These are phyloP conservation scores for Enteromius anoplus DNA, from an alignment of 2,797 vertebrate species.

Conservation along the genomic window DNA sequence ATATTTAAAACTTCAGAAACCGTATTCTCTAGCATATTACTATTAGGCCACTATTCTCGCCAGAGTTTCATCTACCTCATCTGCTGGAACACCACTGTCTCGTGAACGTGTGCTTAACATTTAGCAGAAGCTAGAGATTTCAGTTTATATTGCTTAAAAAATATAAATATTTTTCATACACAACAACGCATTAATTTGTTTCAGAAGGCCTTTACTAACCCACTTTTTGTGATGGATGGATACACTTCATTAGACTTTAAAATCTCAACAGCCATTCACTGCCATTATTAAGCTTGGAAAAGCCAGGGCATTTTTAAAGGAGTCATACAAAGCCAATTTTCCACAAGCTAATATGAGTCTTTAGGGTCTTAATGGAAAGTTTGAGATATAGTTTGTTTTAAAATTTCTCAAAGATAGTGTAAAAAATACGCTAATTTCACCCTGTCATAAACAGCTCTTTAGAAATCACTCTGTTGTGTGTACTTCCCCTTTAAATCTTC, in stretches of 20 bases:
- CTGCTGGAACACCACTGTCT: background rate
- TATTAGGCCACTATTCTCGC: background rate
- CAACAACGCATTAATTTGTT: background rate
- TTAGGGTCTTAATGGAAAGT: too few species aligned
- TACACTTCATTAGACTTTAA: background rate
- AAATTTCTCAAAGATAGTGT: too few species aligned
- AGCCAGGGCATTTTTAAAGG: background rate
- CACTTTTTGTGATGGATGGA: background rate
- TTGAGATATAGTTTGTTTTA: too few species aligned
- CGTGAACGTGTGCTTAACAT: background rate
- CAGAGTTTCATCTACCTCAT: background rate
- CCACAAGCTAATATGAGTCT: too few species aligned
- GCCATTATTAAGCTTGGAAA: background rate
- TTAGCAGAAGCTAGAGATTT: background rate
- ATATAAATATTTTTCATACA: background rate
- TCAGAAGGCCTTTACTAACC: background rate
- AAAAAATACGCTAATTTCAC: too few species aligned
- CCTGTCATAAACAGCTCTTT: too few species aligned
- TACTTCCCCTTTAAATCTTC: too few species aligned
- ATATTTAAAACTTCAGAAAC: background rate
- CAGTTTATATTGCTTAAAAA: background rate
- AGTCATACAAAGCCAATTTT: background rate
- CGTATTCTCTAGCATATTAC: background rate
- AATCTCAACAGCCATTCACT: background rate
- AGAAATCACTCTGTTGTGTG: too few species aligned